Base-by-base conservation (phyloP, 2,113 vertebrate species). In the Sturnus vulgaris region DNA sequence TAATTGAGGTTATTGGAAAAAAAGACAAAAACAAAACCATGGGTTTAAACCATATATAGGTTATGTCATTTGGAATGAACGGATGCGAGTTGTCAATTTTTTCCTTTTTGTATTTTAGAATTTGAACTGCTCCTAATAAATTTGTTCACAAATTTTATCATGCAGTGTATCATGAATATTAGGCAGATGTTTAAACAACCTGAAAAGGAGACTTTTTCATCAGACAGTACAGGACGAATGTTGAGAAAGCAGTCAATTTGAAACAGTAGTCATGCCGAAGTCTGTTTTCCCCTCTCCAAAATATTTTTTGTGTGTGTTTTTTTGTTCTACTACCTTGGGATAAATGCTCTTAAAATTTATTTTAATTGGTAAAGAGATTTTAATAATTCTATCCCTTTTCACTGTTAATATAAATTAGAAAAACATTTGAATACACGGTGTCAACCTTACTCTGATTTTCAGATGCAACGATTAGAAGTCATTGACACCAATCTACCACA, bases 351-450 rank as follows among this genome's bases (percentile, higher is more conserved):
- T 55, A 72, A 3, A 11, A 68, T 52, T 93, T 56, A 11, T 91
- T 95, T 91, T 93, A 61, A 78, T 64, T 83, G 61, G 86, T 92
- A 96, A 89, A 93, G 31, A 89, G 25, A 86, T 82, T 87, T 77
- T 39, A 71, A 56, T 70, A 92, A 66, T 78, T 93, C 60, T 95
- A 94, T 82, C 47, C 63, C 64, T 95, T 82, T 72, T 37, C 49
- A 92, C 30, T 33, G 55, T 72, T 87, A 65, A 91, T 84, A 85
- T 35, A 92, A 50, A 82, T 90, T 84, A 81, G 90, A 96, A 72
- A 86, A 81, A 11, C 73, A 78, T 95, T 97, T 95, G 71, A 72
- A 86, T 66, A 91, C 53, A 95, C 12, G 71, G 73, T 77, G 72
- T 70, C 70, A 9, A 61, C 56, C 68, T 71, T 82, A 60, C 49